Base-by-base conservation (phyloP, 2,113 vertebrate species). In the Prionailurus bengalensis region DNA sequence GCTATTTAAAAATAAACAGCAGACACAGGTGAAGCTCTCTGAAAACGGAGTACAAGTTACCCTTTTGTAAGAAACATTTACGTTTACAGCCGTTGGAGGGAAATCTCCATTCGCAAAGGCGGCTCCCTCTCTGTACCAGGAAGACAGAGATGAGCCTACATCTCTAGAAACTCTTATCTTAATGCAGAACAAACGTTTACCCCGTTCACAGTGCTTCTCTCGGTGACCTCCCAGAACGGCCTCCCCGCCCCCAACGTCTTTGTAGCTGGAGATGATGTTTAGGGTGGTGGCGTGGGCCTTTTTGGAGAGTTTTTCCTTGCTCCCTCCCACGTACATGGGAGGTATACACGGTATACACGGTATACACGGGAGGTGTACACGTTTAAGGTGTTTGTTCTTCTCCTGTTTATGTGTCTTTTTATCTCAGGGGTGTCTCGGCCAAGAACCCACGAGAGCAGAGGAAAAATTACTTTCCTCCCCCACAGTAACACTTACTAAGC, bases 1-100 rank as follows among this genome's bases (percentile, higher is more conserved):
- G 12, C 73, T 94, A 51, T 51, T 94, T 89, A 73, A 81, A 71
- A 73, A 78, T 53, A 89, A 89, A 63, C 31, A 81, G 53, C 51
- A 89, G 76, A 89, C 39, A 48, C 25, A 51, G 33, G 76, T 81
- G 65, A 89, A 63, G 53, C 85, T 80, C 85, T 80, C 74, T 31
- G 17, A 61, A 94, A 81, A 36, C 39, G 39, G 53, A 81, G 39
- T 21, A 90, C 65, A 89, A 39, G 65, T 63, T 79, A 45, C 31
- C 13, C 39, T 85, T 78, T 68, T 10, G 1, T n/a, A 73, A 83
- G 17, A 84, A 53, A 66, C 21, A 76, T 73, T 63, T 23, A 36
- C 27, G 12, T 27, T 51, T 53, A n/a, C 1, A n/a, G 74, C 15
- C 4, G 5, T 15, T 33, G 27, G 65, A 84, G 80, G 58, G 58